A percentile compares a stretch with the other conserved stretches of the same genome.
These are phyloP conservation scores for Andrena bucephala DNA, from an alignment of 2,888 invertebrate genomes.

Conservation along the genomic window DNA sequence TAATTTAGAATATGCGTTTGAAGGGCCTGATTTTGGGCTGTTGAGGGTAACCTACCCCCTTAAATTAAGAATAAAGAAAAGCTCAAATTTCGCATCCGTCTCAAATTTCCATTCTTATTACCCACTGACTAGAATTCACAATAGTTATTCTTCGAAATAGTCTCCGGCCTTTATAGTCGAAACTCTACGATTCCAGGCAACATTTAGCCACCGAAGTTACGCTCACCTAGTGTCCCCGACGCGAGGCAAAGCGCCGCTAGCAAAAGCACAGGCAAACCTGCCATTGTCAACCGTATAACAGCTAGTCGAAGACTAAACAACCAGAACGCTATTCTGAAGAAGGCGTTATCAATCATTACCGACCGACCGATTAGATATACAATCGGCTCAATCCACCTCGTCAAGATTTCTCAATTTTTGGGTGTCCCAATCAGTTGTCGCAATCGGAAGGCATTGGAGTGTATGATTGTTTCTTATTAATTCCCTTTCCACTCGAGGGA, in stretches of 20 bases:
- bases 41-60: too few relatives aligned
- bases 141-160: not conserved
- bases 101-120: too few relatives aligned
- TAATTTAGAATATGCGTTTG: too few relatives aligned
- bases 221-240: constrained; percentile 38
- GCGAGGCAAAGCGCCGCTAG: constrained; percentile 34
- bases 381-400: constrained; percentile 2
- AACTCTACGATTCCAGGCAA: not conserved
- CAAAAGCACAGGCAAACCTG: constrained; percentile 7
- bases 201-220: not conserved
- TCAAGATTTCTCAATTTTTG: constrained; percentile 31
- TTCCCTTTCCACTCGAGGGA: constrained; percentile 1
- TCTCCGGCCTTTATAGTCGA: too few relatives aligned
- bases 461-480: not conserved
- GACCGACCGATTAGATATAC: constrained; percentile 49
- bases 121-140: too few relatives aligned
- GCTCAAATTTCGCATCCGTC: too few relatives aligned
- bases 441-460: not conserved
- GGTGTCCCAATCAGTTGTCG: constrained; percentile 5
- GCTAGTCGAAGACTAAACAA: constrained; percentile 33
- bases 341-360: constrained; percentile 40
- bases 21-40: too few relatives aligned
- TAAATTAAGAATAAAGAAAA: too few relatives aligned
- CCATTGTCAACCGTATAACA: constrained; percentile 37
- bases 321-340: not conserved